A percentile compares a stretch with the other conserved stretches of the same genome.
Conservation (phyloP, 2,888 invertebrate species). For the Copidosoma aretas region DNA sequence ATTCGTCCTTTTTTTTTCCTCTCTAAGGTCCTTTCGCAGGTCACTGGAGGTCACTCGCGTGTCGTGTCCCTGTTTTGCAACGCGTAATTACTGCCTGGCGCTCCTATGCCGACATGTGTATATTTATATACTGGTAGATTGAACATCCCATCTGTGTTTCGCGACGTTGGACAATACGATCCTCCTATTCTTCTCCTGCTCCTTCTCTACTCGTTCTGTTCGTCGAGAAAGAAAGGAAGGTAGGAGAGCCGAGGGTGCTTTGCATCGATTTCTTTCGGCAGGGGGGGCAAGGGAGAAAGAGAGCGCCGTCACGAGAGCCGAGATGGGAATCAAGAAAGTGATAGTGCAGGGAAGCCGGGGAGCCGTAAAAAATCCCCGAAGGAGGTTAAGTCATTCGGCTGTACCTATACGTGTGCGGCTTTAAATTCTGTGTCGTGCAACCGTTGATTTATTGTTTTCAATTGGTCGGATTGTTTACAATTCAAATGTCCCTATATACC, state of each 20-base stretch:
- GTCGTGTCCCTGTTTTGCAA: constrained; percentile 56
- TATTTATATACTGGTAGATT: neutral
- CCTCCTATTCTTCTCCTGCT: too few species aligned
- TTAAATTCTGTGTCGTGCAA: neutral
- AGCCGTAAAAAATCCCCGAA: neutral
- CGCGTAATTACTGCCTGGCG: constrained; percentile 51
- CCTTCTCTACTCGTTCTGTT: constrained; percentile 9
- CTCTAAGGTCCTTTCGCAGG: constrained; percentile 30
- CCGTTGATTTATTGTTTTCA: neutral
- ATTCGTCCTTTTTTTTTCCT: neutral
- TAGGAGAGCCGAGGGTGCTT: neutral
- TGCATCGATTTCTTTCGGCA: neutral
- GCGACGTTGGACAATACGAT: constrained; percentile 3
- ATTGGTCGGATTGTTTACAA: neutral
- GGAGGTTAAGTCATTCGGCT: constrained; percentile 21
- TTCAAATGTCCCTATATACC: neutral
- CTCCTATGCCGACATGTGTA: neutral
- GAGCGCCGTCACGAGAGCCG: constrained; percentile 15
- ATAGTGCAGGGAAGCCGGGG: constrained; percentile 42
- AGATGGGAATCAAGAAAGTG: constrained; percentile 45
- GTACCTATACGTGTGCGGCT: neutral
- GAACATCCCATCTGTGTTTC: neutral
- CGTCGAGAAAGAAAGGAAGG: constrained; percentile 3
- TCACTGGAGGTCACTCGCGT: constrained; percentile 49
- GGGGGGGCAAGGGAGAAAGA: neutral